Conservation (phyloP, 2,113 vertebrate species). For the Sylvilagus bachmani region DNA sequence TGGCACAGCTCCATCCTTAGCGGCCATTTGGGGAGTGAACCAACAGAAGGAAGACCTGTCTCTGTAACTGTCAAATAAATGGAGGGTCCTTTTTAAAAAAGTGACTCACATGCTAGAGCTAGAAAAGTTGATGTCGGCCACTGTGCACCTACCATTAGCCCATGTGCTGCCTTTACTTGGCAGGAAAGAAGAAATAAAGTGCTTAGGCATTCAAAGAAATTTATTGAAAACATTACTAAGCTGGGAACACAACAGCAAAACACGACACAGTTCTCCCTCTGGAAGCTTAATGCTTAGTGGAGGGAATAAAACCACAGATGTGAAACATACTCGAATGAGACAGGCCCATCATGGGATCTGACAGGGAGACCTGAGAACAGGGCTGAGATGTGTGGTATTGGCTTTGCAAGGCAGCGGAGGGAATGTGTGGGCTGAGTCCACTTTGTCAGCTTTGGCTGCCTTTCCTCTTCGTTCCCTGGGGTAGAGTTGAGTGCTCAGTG, state of each 20-base stretch:
- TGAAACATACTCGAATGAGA: background rate
- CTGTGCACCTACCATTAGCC: background rate
- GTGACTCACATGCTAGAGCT: background rate
- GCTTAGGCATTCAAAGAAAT: background rate
- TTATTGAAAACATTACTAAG: constrained; percentile 1
- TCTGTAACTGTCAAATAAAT: too few species aligned
- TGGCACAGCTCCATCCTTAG: too few species aligned
- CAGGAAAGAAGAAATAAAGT: background rate
- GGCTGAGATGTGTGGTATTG: background rate
- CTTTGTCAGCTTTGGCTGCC: background rate
- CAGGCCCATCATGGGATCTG: background rate
- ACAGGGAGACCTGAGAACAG: background rate
- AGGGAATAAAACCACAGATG: background rate
- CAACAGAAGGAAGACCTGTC: too few species aligned
- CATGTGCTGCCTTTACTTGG: background rate
- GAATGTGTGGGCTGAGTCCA: background rate
- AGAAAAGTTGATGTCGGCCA: background rate
- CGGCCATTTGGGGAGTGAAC: too few species aligned
- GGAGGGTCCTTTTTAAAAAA: too few species aligned
- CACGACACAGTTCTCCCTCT: background rate
- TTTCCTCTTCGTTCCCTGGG: background rate
- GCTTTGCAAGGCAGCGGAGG: background rate
- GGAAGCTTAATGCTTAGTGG: background rate
- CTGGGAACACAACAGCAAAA: background rate
- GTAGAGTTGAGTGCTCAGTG: background rate